These are phyloP conservation scores for Folsomia manolachei DNA, from an alignment of 2,888 invertebrate species.

Conservation along the genomic window DNA sequence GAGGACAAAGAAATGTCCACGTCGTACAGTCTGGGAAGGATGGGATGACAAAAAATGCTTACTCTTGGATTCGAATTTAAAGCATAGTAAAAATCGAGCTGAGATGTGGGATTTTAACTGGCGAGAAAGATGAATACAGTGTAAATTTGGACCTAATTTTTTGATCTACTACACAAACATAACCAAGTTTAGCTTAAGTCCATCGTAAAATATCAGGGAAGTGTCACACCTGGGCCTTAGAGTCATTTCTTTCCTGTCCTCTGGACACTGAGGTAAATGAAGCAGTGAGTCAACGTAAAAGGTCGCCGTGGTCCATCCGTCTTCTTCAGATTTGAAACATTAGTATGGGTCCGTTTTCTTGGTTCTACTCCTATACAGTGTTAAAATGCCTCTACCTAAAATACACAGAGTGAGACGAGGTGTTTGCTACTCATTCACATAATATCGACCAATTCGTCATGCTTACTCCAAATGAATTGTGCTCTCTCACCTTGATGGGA, in stretches of 20 bases:
- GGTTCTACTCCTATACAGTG: not conserved
- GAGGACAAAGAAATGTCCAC: slow-evolving; percentile 9
- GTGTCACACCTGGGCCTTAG: not conserved
- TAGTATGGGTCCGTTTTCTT: not conserved
- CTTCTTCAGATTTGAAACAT: not conserved
- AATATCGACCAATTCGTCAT: not conserved
- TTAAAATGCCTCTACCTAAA: not conserved
- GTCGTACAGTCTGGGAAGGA: not conserved
- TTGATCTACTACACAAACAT: not conserved
- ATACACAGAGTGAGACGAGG: not conserved
- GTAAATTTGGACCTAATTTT: not conserved
- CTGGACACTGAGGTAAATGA: not conserved
- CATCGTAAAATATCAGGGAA: not conserved
- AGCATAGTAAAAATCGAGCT: not conserved
- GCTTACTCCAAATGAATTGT: not conserved
- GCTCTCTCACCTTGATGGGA: too few relatives aligned
- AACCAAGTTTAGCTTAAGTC: not conserved
- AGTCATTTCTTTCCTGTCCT: too few relatives aligned
- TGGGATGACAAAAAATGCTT: not conserved
- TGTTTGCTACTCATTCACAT: not conserved
- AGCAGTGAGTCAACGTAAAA: not conserved
- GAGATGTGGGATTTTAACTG: too few relatives aligned
- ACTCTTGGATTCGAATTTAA: not conserved
- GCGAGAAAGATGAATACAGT: too few relatives aligned
- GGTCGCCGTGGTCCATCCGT: not conserved